Base-by-base conservation (phyloP, 1,140 invertebrate genomes). In the Sesamia nonagrioides region DNA sequence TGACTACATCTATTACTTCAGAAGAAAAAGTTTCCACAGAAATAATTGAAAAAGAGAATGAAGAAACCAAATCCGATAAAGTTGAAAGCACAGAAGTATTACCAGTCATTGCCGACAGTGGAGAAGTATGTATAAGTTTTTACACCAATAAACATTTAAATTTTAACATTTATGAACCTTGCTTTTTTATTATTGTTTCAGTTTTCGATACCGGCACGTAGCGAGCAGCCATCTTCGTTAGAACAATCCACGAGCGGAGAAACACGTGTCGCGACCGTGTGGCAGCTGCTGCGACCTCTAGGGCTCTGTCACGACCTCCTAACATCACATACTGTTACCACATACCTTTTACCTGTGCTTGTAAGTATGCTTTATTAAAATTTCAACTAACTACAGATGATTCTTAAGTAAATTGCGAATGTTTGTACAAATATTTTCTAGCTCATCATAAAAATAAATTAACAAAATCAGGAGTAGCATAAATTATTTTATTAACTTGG, bases 301-400 rank as follows among this genome's bases (percentile, higher is more conserved):
- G 98, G 98, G 52, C 96, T 98, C 50, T 99, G 98, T 95, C 97
- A 98, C 91, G 98, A 99, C 95, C 96, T 98, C 73, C 95, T 99
- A 60, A 99, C 98, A 56, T 96, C 97, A 81, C 96, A 97, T 83
- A 99, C 98, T 72, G 97, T 99, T 88, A 97, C 97, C 86, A 98
- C 98, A 95, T 99, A 98, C 95, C 97, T 99, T 81, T 97, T 99
- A 96, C 98, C 98, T 69, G 97, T 99, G 90, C 96, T 99, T 94
- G 98, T 98, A 95, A 97, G 97, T 92, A 50, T 48, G 27, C 61
- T 11, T 8, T 50, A 13, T 15, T 11, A 13, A 21, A 15, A 21
- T 58, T 3, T 13, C 6, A 3, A 2, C 3, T 15, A 35, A 15
- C 7, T 4, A 27, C 8, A 27, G 3, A 15, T 1, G 1, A 50